Base-by-base conservation (phyloP, 92 coral and sea anemone species). In the Actinostola sp. region DNA sequence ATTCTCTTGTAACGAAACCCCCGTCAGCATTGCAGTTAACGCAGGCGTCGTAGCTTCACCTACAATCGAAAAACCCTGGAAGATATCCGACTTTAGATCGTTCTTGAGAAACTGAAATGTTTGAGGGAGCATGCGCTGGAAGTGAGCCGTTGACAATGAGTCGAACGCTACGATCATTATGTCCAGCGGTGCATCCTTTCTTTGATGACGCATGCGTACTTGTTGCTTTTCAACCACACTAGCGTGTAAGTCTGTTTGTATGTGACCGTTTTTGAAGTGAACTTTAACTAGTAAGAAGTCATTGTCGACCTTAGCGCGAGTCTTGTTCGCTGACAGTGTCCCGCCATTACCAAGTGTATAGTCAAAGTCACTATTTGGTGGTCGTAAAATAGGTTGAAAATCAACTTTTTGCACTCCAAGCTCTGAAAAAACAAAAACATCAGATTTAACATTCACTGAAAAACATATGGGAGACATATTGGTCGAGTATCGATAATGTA, bases 1-100 rank as follows among this genome's bases (percentile, higher is more conserved):
- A 69, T 89, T 89, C 29, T 85, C 90, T 58, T 89, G 88, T 36
- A 89, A 71, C 26, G 90, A 70, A 57, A 53, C 77, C 0, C 94
- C 94, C 24, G 94, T 89, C 52, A 89, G 41, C 20, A 89, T 70
- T 1, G 84, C 94, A 8, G 90, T 89, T 25, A 89, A 77, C 20
- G 85, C 90, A 12, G 94, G 91, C 9, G 94, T 89, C 27, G 94
- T 89, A 24, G 82, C 94, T 36, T 89, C 88, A 0, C 94, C 94
- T 8, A 89, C 63, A 0, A 80, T 59, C n/a, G 94, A 89, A 72
- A 85, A 89, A n/a, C 94, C 94, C 32, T 85, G 57, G 42, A 89
- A 85, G 28, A 85, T 85, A 34, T 81, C 66, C 27, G 91, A 82
- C 3, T 85, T 71, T 28, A 89, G 65, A 15, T 85, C 91, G 17